phyloP scores from a whole-genome alignment of 2,113 vertebrate genomes.

The Propithecus coquereli region DNA sequence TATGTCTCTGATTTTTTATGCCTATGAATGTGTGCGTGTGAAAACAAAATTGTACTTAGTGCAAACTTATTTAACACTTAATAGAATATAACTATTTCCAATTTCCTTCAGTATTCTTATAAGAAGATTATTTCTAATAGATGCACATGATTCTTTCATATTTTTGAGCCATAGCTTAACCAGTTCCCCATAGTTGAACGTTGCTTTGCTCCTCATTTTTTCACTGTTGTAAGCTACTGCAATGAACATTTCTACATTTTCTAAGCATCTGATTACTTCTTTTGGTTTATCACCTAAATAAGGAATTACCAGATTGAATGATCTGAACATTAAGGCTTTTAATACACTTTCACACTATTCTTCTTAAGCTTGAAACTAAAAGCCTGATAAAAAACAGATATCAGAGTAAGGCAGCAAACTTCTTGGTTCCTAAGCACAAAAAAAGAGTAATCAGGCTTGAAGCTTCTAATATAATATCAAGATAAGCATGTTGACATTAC shows the following conservation, averaged over 20 bases:
- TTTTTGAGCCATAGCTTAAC: slow-evolving; percentile 9
- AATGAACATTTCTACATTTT: neutral
- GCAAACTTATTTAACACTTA: neutral
- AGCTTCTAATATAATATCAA: slow-evolving; percentile 9
- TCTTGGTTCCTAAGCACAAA: neutral
- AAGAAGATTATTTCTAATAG: neutral
- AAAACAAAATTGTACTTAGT: neutral
- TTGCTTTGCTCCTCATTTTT: neutral
- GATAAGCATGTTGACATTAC: neutral
- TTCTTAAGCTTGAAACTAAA: slow-evolving; percentile 3
- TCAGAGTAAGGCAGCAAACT: neutral
- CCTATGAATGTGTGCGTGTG: neutral
- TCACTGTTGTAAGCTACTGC: neutral
- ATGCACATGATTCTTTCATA: neutral
- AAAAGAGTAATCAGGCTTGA: neutral
- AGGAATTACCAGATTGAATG: neutral
- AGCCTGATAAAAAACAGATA: slow-evolving; percentile 39
- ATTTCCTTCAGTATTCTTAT: neutral
- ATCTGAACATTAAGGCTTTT: neutral
- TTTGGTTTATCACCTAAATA: neutral
- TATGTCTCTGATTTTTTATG: neutral
- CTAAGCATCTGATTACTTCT: neutral
- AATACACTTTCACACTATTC: neutral
- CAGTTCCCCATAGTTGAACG: neutral
- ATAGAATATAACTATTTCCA: neutral